Base-by-base conservation (phyloP, 1,140 invertebrate species). In the Zophobas atratus region DNA sequence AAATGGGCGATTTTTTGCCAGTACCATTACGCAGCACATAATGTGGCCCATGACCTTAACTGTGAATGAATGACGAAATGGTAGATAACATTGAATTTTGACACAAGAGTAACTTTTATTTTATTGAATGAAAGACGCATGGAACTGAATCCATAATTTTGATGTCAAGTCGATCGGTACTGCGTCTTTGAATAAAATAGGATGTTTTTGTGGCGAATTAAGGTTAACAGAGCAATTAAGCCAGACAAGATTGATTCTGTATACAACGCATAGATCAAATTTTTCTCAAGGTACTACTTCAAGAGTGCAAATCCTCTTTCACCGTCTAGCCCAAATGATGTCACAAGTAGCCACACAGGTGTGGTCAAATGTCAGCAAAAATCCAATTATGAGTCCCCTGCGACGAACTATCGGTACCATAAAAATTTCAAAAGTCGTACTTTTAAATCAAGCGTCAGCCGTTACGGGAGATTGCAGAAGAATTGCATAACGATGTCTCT, bases 1-100 rank as follows among this genome's bases (percentile, higher is more conserved):
- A 56, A 34, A 63, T 39, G 57, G 36, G 57, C 38, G 6, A 38
- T 4, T 67, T 67, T 43, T 67, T 51, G 49, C n/a, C 2, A 6
- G 49, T 6, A 20, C 2, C n/a, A 8, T 33, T 56, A 33, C 38
- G 36, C 8, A 8, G 4, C 3, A 32, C n/a, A 20, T 8, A 41
- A 33, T 8, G 5, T 43, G 8, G 36, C 39, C 60, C 39, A 8
- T 67, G 60, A 67, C 60, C 60, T 67, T 67, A 67, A 48, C 38
- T 67, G n/a, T 33, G 41, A 5, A 41, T 43, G 8, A 34, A n/a
- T 38, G 57, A 39, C 43, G 38, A n/a, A 43, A 46, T 32, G n/a
- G 38, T 43, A 20, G 60, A 67, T 39, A 38, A 41, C 57, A 39
- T 63, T 63, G 57, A 67, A 35, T 56, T 63, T 63, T 63, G 57